Evolutionary conservation across 2,113 vertebrate species (phyloP), one percentile per base, ranked within the genome.

Genomic region (Stictonetta naevosa): DNA sequence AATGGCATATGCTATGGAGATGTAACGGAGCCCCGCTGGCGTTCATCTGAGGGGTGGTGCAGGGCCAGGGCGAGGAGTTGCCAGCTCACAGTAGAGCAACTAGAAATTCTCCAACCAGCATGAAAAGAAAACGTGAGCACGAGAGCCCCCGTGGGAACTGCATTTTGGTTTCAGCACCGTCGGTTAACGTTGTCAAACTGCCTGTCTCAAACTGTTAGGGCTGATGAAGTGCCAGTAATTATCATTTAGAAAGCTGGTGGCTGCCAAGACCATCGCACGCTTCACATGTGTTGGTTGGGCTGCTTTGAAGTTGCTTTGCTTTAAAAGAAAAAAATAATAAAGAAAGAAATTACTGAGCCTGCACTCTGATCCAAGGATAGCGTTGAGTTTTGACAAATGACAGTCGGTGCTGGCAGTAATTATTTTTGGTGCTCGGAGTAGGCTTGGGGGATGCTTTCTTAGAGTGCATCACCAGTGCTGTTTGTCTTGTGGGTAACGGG

Each of bases 351-450:
- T 75, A 59, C 69, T 2, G 3, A 92, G 93, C 75, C 81, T 91
- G 87, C 92, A 62, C 44, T 95, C 60, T 94, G 69, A 68, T 93
- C 88, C 94, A 95, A 95, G 92, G 96, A 96, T 96, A 95, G 90
- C 29, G 10, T 10, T 75, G 92, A 86, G 77, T 91, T 97, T 83
- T 97, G 86, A 97, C 96, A 95, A 77, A 58, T 62, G 67, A 63
- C 86, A 93, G 88, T 96, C 93, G 83, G 88, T 83, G 94, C 81
- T 94, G 88, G 93, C 93, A 89, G 64, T 53, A 95, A 78, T 92
- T 97, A 92, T 90, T 95, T 95, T 71, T 85, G 86, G 89, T 95
- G 88, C 88, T 96, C 2, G 0, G 84, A 64, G 76, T 8, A 77
- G 75, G 87, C 55, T 79, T 62, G 58, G 66, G 87, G 58, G 77